Evolutionary conservation across 2,888 invertebrate species (phyloP).

Genomic region (Ametastegia equiseti): DNA sequence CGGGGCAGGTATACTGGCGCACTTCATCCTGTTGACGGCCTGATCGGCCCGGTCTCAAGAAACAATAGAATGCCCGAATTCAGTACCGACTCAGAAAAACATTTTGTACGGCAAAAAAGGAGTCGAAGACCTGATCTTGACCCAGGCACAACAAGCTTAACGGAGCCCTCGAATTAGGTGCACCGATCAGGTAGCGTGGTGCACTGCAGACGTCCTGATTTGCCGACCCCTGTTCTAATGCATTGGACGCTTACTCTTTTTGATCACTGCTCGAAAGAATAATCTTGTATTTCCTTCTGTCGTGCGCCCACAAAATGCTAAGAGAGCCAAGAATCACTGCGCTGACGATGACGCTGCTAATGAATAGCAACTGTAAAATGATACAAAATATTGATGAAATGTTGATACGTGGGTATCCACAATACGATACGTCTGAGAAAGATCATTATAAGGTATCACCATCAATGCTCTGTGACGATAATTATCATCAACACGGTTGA

Average conservation of each 20-base stretch:
- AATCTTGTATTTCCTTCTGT: conserved; percentile 50
- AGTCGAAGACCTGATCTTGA: no score
- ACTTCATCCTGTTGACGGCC: no score
- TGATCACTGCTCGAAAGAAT: conserved; percentile 48
- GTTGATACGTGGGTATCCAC: not conserved
- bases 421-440: not conserved
- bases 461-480: conserved; percentile 5
- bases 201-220: no score
- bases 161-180: no score
- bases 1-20: no score
- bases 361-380: conserved; percentile 52
- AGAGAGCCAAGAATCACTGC: conserved; percentile 48
- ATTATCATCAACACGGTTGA: not conserved
- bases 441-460: no score
- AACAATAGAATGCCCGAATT: no score
- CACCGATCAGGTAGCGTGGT: no score
- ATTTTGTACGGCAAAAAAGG: no score
- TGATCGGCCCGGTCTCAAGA: no score
- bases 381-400: not conserved
- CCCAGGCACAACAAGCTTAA: no score
- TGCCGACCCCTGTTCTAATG: not conserved
- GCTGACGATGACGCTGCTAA: conserved; percentile 42
- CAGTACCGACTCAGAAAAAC: no score
- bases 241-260: conserved; percentile 47
- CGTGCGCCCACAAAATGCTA: conserved; percentile 49